Conservation (phyloP, 2,113 vertebrate species). For the Lonchura striata region DNA sequence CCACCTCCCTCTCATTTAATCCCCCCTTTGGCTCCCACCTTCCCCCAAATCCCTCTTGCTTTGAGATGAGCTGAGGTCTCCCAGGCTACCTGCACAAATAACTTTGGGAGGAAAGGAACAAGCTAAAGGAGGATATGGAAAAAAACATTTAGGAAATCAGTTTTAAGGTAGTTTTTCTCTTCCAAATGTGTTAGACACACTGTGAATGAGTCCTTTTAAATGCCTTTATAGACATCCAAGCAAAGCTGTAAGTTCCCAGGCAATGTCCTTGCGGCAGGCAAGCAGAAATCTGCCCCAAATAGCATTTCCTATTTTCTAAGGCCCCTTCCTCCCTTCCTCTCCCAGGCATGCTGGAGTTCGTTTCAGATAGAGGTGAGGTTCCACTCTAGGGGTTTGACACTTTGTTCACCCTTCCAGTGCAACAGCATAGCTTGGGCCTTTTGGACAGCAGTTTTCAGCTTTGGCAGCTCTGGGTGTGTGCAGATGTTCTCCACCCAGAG, state of each 20-base stretch:
- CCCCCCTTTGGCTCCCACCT: background rate
- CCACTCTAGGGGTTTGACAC: background rate
- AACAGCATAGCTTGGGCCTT: background rate
- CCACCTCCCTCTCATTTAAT: background rate
- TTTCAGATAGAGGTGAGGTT: background rate
- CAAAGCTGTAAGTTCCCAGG: background rate
- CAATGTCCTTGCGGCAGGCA: background rate
- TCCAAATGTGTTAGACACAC: background rate
- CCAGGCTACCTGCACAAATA: background rate
- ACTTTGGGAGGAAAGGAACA: background rate
- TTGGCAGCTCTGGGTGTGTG: background rate
- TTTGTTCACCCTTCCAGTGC: background rate
- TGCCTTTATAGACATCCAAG: background rate
- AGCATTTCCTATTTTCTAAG: background rate
- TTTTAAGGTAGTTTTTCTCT: background rate
- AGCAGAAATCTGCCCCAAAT: background rate
- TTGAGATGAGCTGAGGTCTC: background rate
- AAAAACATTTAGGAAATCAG: background rate
- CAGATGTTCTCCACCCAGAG: background rate
- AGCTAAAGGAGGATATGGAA: background rate
- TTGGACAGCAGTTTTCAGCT: background rate
- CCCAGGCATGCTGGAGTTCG: too few relatives aligned
- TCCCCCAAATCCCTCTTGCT: background rate
- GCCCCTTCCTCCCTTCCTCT: background rate
- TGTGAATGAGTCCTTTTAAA: background rate